Evolutionary conservation across 2,888 invertebrate genomes (phyloP), one percentile per base, ranked within the genome.

Genomic region (Drosophila sordidapex): DNA sequence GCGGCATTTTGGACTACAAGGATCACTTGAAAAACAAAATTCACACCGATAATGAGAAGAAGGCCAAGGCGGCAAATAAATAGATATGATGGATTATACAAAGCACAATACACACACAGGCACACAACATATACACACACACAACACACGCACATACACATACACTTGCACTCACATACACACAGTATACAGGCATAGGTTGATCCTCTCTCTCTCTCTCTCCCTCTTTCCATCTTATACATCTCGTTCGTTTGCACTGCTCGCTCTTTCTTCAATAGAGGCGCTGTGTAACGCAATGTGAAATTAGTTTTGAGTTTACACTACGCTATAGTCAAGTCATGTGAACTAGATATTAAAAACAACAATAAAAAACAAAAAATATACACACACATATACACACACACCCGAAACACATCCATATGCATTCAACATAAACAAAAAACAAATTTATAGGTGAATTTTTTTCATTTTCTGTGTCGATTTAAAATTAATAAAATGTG

Each of bases 1-100:
- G 99, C 21, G 97, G 97, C 91, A 99, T 99, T 94, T 95, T 98
- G 90, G 95, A 96, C 74, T 99, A 99, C 94, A 99, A 99, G 94
- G 97, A 98, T 91, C 97, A 97, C 92, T 95, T 99, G 80, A 97
- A 98, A 92, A 95, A 95, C 69, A 97, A 97, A 93, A 97, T 99
- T 87, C 93, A 96, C 54, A 97, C 97, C 66, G 93, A 93, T 36
- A 91, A 90, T 68, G 91, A 91, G 40, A 87, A 77, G 75, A 92
- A 91, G 74, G 85, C 85, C 67, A 90, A 88, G 71, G 82, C 84
- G 82, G 90, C 63, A 29, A 82, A 85, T 74, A 88, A 76, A 70
- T 66, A 76, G 64, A 59, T 74, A 58, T 57, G 43, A 53, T 18
- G 48, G 21, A 46, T 29, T 27, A n/a, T n/a, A 36, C 15, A 46